Conservation (phyloP, 2,113 vertebrate genomes). For the Copsychus sechellarum region DNA sequence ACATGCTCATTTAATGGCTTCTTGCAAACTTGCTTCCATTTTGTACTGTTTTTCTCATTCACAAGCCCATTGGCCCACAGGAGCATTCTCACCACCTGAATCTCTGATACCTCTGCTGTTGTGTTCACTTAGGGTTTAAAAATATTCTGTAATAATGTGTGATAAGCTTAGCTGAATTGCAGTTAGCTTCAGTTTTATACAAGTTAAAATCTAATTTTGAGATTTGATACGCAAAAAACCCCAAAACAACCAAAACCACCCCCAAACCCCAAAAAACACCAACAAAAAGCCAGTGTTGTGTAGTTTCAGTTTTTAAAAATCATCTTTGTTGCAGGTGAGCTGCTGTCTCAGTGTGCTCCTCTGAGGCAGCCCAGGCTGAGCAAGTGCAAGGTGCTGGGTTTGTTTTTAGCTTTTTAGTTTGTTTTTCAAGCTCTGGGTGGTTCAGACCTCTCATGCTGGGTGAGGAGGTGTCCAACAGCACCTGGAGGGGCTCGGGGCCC, state of each 20-base stretch:
- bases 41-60: too few relatives aligned
- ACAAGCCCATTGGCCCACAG: too few relatives aligned
- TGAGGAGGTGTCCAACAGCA: fast-evolving
- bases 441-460: not conserved
- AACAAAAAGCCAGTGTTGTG: not conserved
- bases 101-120: not conserved
- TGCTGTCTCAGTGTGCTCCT: not conserved
- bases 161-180: not conserved
- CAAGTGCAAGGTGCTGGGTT: not conserved
- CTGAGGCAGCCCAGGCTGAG: not conserved
- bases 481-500: fast-evolving
- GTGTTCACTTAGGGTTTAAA: not conserved
- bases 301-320: not conserved
- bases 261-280: too few relatives aligned
- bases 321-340: not conserved
- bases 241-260: not conserved
- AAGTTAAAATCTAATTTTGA: not conserved
- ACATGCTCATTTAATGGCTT: too few relatives aligned
- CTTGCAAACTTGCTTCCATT: too few relatives aligned
- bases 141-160: fast-evolving
- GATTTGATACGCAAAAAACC: not conserved
- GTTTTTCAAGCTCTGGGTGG: not conserved
- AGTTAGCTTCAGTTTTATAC: not conserved
- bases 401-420: not conserved
- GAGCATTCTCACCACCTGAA: not conserved